phyloP scores from a whole-genome alignment of 2,797 vertebrate species.

The Artibeus lituratus region DNA sequence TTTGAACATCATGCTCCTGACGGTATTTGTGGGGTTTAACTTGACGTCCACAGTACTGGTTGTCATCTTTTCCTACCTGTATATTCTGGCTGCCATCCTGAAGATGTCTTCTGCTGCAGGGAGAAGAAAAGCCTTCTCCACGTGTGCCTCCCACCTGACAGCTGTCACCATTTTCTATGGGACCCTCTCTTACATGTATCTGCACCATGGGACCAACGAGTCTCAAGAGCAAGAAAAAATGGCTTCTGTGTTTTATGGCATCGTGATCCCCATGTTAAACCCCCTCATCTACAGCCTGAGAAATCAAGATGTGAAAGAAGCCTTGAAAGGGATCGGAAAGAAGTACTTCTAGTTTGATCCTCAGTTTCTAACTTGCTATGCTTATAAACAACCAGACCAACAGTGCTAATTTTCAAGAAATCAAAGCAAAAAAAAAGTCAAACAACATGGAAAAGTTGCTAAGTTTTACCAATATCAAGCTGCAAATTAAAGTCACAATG shows the following conservation, averaged over 20 bases:
- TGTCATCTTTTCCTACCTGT: constrained; percentile 29
- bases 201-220: not conserved
- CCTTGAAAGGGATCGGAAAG: not conserved
- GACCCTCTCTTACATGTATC: constrained; percentile 37
- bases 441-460: not conserved
- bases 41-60: not conserved
- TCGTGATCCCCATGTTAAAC: constrained; percentile 41
- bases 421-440: not conserved
- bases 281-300: constrained; percentile 51
- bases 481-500: not conserved
- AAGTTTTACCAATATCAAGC: not conserved
- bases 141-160: constrained; percentile 17
- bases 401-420: not conserved
- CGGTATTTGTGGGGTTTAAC: constrained; percentile 43
- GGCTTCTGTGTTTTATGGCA: constrained; percentile 48
- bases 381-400: not conserved
- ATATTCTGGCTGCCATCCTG: constrained; percentile 56
- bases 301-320: constrained; percentile 44
- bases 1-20: not conserved
- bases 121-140: constrained; percentile 60
- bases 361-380: not conserved
- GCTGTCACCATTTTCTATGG: constrained; percentile 64
- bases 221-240: constrained; percentile 46
- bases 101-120: constrained; percentile 44
- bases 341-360: not conserved